A percentile compares a stretch with the other conserved stretches of the same genome.
phyloP scores from a whole-genome alignment of 2,797 vertebrate species.

The Stomatorhinus walkeri region DNA sequence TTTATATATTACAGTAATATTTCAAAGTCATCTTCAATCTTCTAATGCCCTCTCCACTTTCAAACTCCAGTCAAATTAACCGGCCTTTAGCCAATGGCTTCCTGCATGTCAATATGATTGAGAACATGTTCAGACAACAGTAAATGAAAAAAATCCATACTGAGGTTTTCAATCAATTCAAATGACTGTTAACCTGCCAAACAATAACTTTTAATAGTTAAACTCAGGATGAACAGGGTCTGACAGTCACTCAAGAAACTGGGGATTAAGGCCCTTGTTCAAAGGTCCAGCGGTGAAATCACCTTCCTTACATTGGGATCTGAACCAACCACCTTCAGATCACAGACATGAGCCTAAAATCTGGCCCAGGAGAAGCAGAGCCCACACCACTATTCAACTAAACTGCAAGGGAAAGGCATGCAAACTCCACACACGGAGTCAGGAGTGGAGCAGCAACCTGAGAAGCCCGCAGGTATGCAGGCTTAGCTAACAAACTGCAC shows the following conservation, averaged over 20 bases:
- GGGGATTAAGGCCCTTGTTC: neutral
- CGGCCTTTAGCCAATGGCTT: neutral
- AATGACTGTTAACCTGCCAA: neutral
- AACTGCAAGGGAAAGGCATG: too few species aligned
- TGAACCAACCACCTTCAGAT: neutral
- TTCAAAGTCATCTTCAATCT: neutral
- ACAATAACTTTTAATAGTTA: neutral
- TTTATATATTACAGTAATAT: neutral
- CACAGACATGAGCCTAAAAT: neutral
- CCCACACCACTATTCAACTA: too few species aligned
- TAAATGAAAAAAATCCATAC: neutral
- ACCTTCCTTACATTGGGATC: neutral
- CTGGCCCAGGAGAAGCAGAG: too few species aligned
- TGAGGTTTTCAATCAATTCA: neutral
- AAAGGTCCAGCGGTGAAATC: neutral
- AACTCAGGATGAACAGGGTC: neutral
- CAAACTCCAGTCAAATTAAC: neutral
- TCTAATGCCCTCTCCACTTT: neutral
- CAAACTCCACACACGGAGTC: too few species aligned
- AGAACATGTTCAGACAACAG: neutral
- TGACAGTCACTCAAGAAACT: neutral
- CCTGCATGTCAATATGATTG: neutral
- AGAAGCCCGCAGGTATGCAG: neutral
- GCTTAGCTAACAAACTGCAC: neutral
- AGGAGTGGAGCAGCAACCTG: too few species aligned